A percentile compares a stretch with the other conserved stretches of the same genome.
These are phyloP conservation scores for Pseudanteris insignis DNA, from an alignment of 2,888 invertebrate genomes.

Conservation along the genomic window DNA sequence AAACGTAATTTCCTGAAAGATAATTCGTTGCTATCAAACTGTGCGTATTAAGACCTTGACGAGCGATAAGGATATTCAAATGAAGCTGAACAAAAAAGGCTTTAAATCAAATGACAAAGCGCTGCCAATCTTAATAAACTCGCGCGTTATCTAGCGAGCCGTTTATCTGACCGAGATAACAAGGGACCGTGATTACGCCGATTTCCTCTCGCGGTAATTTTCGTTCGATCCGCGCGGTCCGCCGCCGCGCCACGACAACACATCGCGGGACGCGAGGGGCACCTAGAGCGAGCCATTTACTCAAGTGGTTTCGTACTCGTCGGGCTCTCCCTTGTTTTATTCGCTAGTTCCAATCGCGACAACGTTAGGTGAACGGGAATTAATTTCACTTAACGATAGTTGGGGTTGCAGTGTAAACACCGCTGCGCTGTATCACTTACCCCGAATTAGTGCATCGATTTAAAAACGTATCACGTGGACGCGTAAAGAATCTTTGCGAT, in stretches of 20 bases:
- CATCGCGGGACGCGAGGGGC: slow-evolving; percentile 43
- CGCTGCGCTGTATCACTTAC: slow-evolving; percentile 11
- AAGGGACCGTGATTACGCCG: slow-evolving; percentile 51
- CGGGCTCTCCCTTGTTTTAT: slow-evolving; percentile 39
- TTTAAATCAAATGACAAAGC: slow-evolving; percentile 31
- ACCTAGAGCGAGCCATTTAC: slow-evolving; percentile 56
- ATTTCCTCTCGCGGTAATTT: slow-evolving; percentile 49
- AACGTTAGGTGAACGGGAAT: slow-evolving; percentile 57
- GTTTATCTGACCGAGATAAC: slow-evolving; percentile 57
- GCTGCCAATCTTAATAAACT: slow-evolving; percentile 32
- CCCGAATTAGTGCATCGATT: neutral
- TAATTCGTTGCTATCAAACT: slow-evolving; percentile 27
- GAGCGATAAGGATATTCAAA: slow-evolving; percentile 23
- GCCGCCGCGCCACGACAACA: slow-evolving; percentile 2
- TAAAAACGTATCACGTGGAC: slow-evolving; percentile 1
- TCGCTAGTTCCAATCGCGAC: slow-evolving; percentile 38
- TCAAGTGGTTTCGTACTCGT: slow-evolving; percentile 61
- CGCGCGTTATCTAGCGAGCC: slow-evolving; percentile 37
- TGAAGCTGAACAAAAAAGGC: slow-evolving; percentile 17
- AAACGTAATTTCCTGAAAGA: slow-evolving; percentile 24
- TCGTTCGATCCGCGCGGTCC: slow-evolving; percentile 48
- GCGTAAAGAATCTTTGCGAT: too few relatives aligned
- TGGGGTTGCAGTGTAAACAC: slow-evolving; percentile 25
- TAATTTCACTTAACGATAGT: slow-evolving; percentile 52
- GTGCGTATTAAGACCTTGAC: slow-evolving; percentile 23